Evolutionary conservation across 1,140 invertebrate genomes (phyloP).

Genomic region (Drosophila parabipectinata): DNA sequence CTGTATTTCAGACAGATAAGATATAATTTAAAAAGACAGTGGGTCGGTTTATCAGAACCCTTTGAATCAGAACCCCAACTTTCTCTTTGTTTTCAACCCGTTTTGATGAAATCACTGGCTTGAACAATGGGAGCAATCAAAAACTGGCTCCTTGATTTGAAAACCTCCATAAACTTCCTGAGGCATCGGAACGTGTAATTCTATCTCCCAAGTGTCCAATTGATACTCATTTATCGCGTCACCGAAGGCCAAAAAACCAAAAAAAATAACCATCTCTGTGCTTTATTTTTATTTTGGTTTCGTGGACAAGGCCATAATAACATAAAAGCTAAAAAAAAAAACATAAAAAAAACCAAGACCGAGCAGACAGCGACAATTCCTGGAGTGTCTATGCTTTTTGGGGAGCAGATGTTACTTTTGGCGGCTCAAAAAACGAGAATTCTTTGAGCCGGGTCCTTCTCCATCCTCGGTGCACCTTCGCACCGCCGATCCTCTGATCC

Average conservation of each 20-base stretch:
- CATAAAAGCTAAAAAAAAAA: slow-evolving; percentile 19
- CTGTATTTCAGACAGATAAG: not conserved
- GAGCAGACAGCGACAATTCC: slow-evolving; percentile 62
- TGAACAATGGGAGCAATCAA: slow-evolving; percentile 29
- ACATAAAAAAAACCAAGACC: slow-evolving; percentile 5
- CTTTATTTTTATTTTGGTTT: slow-evolving; percentile 14
- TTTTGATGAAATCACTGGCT: not conserved
- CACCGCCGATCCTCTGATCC: slow-evolving; percentile 5
- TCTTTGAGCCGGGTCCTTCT: slow-evolving; percentile 56
- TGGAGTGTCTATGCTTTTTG: slow-evolving; percentile 62
- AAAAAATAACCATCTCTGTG: slow-evolving; percentile 20
- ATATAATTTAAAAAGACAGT: not conserved
- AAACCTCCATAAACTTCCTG: not conserved
- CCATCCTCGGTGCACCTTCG: not conserved
- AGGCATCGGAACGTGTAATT: slow-evolving; percentile 22
- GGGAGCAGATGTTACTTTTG: slow-evolving; percentile 78
- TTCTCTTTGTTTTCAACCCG: not conserved
- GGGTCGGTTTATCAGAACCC: too few relatives aligned
- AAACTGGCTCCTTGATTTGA: slow-evolving; percentile 12
- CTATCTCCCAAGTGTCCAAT: slow-evolving; percentile 41
- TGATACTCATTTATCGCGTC: slow-evolving; percentile 43
- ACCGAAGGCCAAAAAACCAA: slow-evolving; percentile 12
- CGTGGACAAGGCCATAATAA: slow-evolving; percentile 45
- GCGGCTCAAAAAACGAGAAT: slow-evolving; percentile 71
- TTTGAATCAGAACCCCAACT: not conserved